Conservation (phyloP, 37 sponge, comb jelly and placozoan genomes). For the Tethya wilhelma region DNA sequence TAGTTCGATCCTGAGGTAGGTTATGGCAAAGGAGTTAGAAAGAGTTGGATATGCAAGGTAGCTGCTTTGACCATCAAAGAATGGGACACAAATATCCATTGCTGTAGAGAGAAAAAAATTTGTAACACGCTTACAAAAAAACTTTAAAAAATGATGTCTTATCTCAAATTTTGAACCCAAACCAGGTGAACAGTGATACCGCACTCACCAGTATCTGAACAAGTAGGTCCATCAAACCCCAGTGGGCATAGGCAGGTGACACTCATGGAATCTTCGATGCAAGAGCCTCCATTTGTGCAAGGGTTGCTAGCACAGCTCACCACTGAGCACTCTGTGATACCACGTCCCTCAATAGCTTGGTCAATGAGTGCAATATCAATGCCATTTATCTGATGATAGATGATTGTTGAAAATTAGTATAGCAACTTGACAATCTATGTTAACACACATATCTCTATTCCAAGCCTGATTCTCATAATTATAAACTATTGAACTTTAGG, state of each 20-base stretch:
- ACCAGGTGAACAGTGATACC: neutral
- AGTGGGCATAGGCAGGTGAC: slow-evolving; percentile 52
- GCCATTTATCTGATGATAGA: slow-evolving; percentile 19
- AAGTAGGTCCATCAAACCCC: slow-evolving; percentile 46
- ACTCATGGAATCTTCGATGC: slow-evolving; percentile 5
- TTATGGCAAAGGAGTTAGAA: slow-evolving; percentile 36
- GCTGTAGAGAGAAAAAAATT: slow-evolving; percentile 2
- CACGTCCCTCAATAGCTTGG: slow-evolving; percentile 22
- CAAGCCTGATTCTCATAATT: too few relatives aligned
- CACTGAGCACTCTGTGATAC: slow-evolving; percentile 19
- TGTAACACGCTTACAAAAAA: neutral
- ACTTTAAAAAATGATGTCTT: neutral
- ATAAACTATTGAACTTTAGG: too few relatives aligned
- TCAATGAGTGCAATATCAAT: neutral
- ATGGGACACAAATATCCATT: slow-evolving; percentile 13
- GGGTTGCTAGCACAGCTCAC: slow-evolving; percentile 1
- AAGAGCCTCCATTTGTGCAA: slow-evolving; percentile 67
- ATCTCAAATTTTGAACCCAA: neutral
- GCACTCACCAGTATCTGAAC: slow-evolving; percentile 13
- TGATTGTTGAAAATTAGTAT: too few relatives aligned
- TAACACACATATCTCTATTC: too few relatives aligned
- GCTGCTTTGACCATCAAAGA: slow-evolving; percentile 33
- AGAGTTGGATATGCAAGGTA: slow-evolving; percentile 35
- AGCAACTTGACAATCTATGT: too few relatives aligned
- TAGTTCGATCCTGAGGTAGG: slow-evolving; percentile 42